Base-by-base conservation (phyloP, 2,888 invertebrate species). In the Cylloceria caligata region DNA sequence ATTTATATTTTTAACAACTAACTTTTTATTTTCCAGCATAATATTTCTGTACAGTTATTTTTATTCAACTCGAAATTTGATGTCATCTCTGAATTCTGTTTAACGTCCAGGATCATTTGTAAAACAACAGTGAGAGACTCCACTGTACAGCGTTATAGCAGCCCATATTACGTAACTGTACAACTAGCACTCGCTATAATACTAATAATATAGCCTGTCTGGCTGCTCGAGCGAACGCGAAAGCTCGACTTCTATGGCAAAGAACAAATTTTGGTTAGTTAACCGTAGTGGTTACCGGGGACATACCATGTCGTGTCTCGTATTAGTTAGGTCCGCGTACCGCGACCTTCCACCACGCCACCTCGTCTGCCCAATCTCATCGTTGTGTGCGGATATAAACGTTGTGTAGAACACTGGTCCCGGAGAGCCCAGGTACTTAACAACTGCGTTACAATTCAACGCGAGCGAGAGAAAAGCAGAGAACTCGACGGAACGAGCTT, bases 251-350 rank as follows among this genome's bases (percentile, higher is more conserved):
- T 78, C 45, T 75, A 57, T 57, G 47, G 75, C 60, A 67, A 79
- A 75, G 82, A 79, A 79, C 82, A 67, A 82, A 79, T 82, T 82
- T 75, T 74, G 77, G 77, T 77, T 81, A 78, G 78, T 81, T 57
- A 69, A 74, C 49, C 65, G 64, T 71, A 34, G 78, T 42, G 69
- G 81, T 81, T 65, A 65, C 65, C n/a, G 30, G 42, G 55, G 42
- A 55, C 42, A 11, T 11, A 9, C 60, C 16, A n/a, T 62, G 36
- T 24, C 24, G 19, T 60, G 13, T 72, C 36, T 55, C 30, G 65
- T 71, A 79, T 82, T 79, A 74, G 65, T 34, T 34, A 47, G 34
- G 55, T 65, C 78, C 73, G 47, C 71, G 60, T 30, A 65, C 52
- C 60, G 21, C 55, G 16, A 57, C 55, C 55, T 6, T 57, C n/a